These are phyloP conservation scores for Menidia menidia DNA, from an alignment of 2,797 vertebrate species.

Conservation along the genomic window DNA sequence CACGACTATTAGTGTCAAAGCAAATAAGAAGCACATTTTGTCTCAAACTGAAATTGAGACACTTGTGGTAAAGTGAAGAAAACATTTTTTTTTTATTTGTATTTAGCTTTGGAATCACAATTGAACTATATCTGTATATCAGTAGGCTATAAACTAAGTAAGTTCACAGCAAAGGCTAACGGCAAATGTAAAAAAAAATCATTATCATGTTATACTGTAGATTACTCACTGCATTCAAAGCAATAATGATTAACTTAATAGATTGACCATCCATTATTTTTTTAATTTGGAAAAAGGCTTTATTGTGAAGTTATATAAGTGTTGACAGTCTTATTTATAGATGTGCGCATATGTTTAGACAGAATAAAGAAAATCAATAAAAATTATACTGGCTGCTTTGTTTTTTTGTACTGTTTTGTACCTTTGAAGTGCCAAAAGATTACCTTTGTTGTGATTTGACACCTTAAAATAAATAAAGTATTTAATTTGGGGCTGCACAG, in stretches of 20 bases:
- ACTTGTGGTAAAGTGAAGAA: not conserved
- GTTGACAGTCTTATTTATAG: too few relatives aligned
- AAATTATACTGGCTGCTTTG: too few relatives aligned
- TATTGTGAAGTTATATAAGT: too few relatives aligned
- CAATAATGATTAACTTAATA: too few relatives aligned
- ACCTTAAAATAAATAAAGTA: too few relatives aligned
- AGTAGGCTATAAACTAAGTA: not conserved
- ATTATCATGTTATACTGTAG: not conserved
- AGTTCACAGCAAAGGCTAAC: not conserved
- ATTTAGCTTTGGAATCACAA: conserved; percentile 1
- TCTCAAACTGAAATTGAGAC: not conserved
- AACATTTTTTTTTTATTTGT: not conserved
- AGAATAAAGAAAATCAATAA: too few relatives aligned
- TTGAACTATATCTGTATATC: not conserved
- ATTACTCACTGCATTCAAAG: too few relatives aligned
- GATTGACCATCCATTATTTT: too few relatives aligned
- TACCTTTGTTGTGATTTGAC: not conserved
- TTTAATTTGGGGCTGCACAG: too few relatives aligned
- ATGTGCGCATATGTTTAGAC: too few relatives aligned
- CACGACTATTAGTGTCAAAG: not conserved
- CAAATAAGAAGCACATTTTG: not conserved
- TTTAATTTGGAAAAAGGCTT: too few relatives aligned
- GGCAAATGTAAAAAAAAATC: not conserved
- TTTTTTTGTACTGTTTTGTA: too few relatives aligned
- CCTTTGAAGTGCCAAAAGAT: not conserved